These are phyloP conservation scores for Caradrina kadenii DNA, from an alignment of 2,888 invertebrate species.

Conservation along the genomic window DNA sequence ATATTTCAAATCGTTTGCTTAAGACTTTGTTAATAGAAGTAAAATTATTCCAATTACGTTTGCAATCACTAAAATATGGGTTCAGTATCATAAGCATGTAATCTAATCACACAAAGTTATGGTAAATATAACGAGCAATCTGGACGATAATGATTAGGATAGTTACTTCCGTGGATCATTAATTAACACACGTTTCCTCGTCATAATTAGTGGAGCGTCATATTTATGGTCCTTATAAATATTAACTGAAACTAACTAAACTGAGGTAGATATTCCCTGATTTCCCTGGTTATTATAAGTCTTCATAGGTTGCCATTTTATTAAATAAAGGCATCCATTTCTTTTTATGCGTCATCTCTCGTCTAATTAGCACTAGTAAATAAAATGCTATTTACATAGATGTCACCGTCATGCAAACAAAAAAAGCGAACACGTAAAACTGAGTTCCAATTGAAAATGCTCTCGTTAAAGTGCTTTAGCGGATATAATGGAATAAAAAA, in stretches of 20 bases:
- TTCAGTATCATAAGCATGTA: neutral
- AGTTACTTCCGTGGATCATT: slow-evolving; percentile 22
- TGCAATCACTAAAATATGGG: neutral
- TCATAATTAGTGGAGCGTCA: slow-evolving; percentile 2
- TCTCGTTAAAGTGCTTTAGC: slow-evolving; percentile 59
- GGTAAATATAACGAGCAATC: slow-evolving; percentile 6
- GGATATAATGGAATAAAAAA: slow-evolving; percentile 76
- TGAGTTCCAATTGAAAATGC: slow-evolving; percentile 48
- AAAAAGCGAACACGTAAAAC: slow-evolving; percentile 36
- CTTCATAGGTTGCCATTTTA: neutral
- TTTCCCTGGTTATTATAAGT: neutral
- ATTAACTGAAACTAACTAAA: neutral
- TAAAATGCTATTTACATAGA: slow-evolving; percentile 33
- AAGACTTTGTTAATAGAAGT: neutral
- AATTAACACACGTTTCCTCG: slow-evolving; percentile 21
- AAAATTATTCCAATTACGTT: neutral
- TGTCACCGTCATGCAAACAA: slow-evolving; percentile 39
- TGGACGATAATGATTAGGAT: slow-evolving; percentile 14
- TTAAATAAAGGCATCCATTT: neutral
- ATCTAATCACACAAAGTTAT: neutral
- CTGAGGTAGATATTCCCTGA: neutral
- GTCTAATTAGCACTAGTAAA: slow-evolving; percentile 24
- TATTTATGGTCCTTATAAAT: slow-evolving; percentile 3
- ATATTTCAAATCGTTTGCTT: neutral
- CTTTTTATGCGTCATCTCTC: neutral